Evolutionary conservation across 2,797 vertebrate genomes (phyloP).

Genomic region (Apogon hyalosoma): DNA sequence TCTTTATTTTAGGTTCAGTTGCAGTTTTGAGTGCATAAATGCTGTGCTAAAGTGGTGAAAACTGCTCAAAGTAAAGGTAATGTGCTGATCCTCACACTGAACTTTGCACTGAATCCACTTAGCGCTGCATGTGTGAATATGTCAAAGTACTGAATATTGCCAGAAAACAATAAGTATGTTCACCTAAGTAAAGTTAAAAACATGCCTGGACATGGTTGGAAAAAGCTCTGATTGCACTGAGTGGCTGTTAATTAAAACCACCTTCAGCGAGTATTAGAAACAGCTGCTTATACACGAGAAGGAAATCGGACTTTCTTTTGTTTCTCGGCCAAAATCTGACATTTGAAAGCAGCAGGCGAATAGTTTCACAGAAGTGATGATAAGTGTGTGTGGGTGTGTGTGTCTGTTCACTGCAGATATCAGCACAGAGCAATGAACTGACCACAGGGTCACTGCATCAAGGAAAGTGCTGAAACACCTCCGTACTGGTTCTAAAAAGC

Average conservation of each 20-base stretch:
- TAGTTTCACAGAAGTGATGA: background rate
- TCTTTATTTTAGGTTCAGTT: too few relatives aligned
- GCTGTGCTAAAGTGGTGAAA: too few relatives aligned
- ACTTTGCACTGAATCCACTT: background rate
- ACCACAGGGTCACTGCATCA: background rate
- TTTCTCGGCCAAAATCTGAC: conserved; percentile 42
- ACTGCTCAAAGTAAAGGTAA: too few relatives aligned
- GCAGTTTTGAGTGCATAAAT: too few relatives aligned
- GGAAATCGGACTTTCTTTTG: conserved; percentile 37
- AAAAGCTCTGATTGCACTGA: background rate
- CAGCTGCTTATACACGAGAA: conserved; percentile 40
- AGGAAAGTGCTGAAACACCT: background rate
- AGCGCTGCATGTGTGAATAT: conserved; percentile 1
- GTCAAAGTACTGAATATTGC: background rate
- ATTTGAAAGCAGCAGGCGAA: conserved; percentile 31
- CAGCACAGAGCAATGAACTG: background rate
- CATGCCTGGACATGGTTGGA: background rate
- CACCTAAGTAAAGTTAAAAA: conserved; percentile 1
- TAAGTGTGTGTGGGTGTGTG: background rate
- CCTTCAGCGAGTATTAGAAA: conserved; percentile 18
- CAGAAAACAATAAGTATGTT: background rate
- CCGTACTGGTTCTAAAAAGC: background rate
- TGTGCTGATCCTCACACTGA: background rate
- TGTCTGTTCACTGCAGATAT: background rate
- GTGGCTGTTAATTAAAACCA: conserved; percentile 36